These are phyloP conservation scores for Temnothorax rugatulus DNA, from an alignment of 2,888 invertebrate species.

Conservation along the genomic window DNA sequence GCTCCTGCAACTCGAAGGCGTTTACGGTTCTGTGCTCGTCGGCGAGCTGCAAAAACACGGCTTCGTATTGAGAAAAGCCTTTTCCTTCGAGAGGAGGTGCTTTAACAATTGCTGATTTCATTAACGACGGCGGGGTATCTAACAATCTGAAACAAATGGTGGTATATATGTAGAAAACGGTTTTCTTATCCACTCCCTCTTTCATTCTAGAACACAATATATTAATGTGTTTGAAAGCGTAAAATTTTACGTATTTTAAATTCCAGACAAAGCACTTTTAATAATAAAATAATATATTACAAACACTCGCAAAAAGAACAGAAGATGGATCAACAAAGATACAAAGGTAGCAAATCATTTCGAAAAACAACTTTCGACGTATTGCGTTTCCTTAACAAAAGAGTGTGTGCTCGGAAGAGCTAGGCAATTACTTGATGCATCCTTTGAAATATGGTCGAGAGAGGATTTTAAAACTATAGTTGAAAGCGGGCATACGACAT, in stretches of 20 bases:
- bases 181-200: not conserved
- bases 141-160: conserved; percentile 86
- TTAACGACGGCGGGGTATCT: conserved; percentile 89
- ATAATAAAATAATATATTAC: not conserved
- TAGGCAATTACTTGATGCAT: not conserved
- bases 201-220: not conserved
- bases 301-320: not conserved
- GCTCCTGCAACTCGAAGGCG: conserved; percentile 96
- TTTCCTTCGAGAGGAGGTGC: conserved; percentile 91
- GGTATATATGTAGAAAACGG: not conserved
- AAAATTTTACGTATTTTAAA: not conserved
- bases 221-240: not conserved
- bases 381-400: not conserved
- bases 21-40: conserved; percentile 97
- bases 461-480: conserved; percentile 33
- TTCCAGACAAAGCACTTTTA: not conserved
- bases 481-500: not conserved
- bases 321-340: not conserved
- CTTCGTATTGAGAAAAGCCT: conserved; percentile 94
- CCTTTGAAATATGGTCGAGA: conserved; percentile 16
- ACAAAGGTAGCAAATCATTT: not conserved
- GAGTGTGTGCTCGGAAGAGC: not conserved
- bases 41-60: conserved; percentile 95
- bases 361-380: conserved; percentile 2
- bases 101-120: conserved; percentile 92